Evolutionary conservation across 2,888 invertebrate species (phyloP).

Genomic region (Trissolcus japonicus): DNA sequence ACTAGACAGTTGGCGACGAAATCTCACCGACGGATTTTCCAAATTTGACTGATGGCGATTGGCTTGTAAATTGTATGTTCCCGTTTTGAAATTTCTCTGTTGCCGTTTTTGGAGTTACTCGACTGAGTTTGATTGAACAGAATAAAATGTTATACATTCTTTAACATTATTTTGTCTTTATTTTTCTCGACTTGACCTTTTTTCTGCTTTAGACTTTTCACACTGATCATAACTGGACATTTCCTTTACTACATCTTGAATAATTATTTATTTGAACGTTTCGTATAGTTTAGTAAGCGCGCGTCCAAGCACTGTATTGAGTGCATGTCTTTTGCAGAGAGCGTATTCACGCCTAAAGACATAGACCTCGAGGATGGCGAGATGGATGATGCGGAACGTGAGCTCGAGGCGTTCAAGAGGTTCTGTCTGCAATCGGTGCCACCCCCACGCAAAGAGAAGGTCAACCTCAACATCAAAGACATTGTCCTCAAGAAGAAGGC

Average conservation of each 20-base stretch:
- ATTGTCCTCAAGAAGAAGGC: conserved; percentile 83
- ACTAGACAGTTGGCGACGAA: no score
- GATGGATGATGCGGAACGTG: conserved; percentile 87
- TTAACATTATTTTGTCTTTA: conserved; percentile 2
- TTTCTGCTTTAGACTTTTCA: background rate
- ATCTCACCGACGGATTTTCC: conserved; percentile 1
- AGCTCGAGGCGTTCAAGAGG: conserved; percentile 91
- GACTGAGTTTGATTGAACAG: background rate
- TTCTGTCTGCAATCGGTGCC: conserved; percentile 91
- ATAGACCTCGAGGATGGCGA: conserved; percentile 86
- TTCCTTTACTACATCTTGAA: background rate
- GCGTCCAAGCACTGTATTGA: conserved; percentile 66
- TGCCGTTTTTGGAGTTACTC: background rate
- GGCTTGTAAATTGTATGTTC: conserved; percentile 5
- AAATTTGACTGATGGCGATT: conserved; percentile 16
- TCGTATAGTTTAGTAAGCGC: conserved; percentile 13
- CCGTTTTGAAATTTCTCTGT: background rate
- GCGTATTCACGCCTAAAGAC: conserved; percentile 89
- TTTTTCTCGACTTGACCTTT: background rate
- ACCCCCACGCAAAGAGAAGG: conserved; percentile 85
- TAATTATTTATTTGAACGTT: no score
- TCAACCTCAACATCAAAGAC: conserved; percentile 88
- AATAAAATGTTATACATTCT: background rate
- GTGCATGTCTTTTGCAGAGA: conserved; percentile 77
- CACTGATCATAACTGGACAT: no score